phyloP scores from a whole-genome alignment of 2,888 invertebrate species.

The Troides helena region DNA sequence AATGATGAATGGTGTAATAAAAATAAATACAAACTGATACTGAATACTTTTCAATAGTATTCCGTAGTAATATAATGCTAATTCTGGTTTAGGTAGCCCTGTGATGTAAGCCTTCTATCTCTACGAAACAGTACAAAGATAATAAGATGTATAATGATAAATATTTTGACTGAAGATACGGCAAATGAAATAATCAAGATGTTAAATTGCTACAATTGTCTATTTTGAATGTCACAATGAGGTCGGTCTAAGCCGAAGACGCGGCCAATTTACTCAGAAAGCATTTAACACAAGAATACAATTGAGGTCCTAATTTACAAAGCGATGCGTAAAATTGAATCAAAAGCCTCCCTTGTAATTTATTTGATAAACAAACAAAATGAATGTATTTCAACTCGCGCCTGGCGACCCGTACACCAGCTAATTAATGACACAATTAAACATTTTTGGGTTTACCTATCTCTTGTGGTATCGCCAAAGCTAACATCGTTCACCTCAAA shows the following conservation, averaged over 20 bases:
- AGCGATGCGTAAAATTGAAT: conserved; percentile 24
- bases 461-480: not conserved
- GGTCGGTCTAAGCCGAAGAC: not conserved
- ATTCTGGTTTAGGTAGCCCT: too few species aligned
- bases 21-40: too few species aligned
- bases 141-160: not conserved
- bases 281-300: conserved; percentile 18
- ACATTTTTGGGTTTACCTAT: not conserved
- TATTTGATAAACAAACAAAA: conserved; percentile 9
- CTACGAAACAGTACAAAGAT: not conserved
- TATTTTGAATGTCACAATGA: not conserved
- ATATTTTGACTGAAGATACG: not conserved
- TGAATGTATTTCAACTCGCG: conserved; percentile 4
- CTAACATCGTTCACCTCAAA: not conserved
- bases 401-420: not conserved
- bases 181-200: not conserved
- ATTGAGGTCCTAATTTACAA: conserved; percentile 21
- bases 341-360: conserved; percentile 14
- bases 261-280: conserved; percentile 8
- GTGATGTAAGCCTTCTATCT: not conserved
- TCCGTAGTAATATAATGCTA: too few species aligned
- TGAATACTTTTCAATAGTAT: too few species aligned
- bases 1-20: too few species aligned
- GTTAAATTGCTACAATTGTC: not conserved
- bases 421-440: conserved; percentile 8